phyloP scores from a whole-genome alignment of 2,888 invertebrate species.

The Synanthedon andrenaeformis region DNA sequence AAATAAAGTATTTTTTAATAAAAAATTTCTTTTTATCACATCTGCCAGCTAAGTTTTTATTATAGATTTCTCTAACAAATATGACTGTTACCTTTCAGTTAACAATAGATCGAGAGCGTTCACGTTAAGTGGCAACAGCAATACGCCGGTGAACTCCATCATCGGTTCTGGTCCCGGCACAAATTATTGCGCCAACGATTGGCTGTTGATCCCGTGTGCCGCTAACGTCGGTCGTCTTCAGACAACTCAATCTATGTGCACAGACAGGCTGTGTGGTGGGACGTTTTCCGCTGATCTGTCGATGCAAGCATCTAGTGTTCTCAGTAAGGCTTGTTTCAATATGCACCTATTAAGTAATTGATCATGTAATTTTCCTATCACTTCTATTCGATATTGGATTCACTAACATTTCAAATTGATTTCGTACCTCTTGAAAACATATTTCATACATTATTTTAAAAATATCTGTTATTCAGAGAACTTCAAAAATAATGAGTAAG shows the following conservation, averaged over 20 bases:
- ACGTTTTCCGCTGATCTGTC: constrained; percentile 80
- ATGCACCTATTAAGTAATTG: no score
- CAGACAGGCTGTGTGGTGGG: constrained; percentile 87
- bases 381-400: no score
- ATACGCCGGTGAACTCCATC: constrained; percentile 76
- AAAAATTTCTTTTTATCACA: no score
- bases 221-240: constrained; percentile 74
- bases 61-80: no score
- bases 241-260: constrained; percentile 73
- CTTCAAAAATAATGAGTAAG: no score
- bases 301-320: constrained; percentile 75
- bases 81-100: constrained; percentile 45
- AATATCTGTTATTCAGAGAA: no score
- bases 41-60: no score
- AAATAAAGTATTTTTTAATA: no score
- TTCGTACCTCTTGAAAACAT: no score
- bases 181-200: constrained; percentile 81
- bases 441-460: no score
- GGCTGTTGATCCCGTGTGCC: constrained; percentile 84
- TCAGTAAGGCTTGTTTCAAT: constrained; percentile 70
- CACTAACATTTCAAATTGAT: no score
- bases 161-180: constrained; percentile 74
- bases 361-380: not conserved
- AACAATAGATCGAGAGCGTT: constrained; percentile 81
- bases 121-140: constrained; percentile 83